Conservation (phyloP, 1,140 invertebrate species). For the Megathymus violae region DNA sequence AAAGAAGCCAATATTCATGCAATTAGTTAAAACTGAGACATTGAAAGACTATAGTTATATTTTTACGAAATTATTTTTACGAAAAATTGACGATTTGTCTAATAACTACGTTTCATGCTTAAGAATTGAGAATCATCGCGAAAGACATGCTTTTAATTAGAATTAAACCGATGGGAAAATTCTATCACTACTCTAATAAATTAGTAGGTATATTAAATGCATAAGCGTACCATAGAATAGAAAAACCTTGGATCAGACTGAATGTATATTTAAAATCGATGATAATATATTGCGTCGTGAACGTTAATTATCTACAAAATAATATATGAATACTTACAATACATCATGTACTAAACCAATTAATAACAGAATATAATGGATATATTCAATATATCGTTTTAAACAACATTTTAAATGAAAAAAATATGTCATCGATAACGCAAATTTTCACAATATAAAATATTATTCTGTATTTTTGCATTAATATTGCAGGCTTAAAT, state of each 20-base stretch:
- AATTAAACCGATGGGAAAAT: conserved; percentile 48
- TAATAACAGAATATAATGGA: too few relatives aligned
- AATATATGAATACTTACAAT: not conserved
- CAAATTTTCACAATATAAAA: too few relatives aligned
- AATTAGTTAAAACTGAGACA: conserved; percentile 62
- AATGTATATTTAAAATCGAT: conserved; percentile 32
- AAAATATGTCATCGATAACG: too few relatives aligned
- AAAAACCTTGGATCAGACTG: conserved; percentile 69
- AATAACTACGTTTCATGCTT: conserved; percentile 69
- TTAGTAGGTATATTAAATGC: conserved; percentile 61
- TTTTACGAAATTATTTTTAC: too few relatives aligned
- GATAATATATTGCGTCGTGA: too few relatives aligned
- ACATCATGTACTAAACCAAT: too few relatives aligned
- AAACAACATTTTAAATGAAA: too few relatives aligned
- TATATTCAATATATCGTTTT: too few relatives aligned
- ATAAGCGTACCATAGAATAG: conserved; percentile 59
- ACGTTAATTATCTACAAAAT: too few relatives aligned
- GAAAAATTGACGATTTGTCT: conserved; percentile 42
- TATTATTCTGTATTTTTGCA: too few relatives aligned
- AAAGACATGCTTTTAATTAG: conserved; percentile 66
- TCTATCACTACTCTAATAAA: conserved; percentile 66
- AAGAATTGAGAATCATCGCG: conserved; percentile 52
- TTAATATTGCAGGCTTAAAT: too few relatives aligned
- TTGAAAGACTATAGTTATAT: conserved; percentile 40
- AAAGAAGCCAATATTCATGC: conserved; percentile 64